Conservation (phyloP, 2,888 invertebrate species). For the Corbicula japonica region DNA sequence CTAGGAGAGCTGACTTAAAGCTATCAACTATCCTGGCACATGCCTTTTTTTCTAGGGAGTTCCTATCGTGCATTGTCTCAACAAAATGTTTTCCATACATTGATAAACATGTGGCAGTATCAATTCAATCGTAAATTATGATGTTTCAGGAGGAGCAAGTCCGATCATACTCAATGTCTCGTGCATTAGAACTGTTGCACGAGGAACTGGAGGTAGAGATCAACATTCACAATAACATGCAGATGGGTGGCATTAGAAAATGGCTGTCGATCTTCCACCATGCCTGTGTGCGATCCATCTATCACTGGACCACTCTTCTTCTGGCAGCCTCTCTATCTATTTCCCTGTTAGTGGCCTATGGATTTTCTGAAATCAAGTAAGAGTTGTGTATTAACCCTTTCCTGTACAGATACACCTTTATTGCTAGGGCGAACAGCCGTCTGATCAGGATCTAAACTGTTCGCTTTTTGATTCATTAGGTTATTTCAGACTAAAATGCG, state of each 20-base stretch:
- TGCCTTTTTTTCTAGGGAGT: no score
- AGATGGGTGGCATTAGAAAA: conserved; percentile 39
- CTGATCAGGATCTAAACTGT: no score
- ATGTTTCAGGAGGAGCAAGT: conserved; percentile 22
- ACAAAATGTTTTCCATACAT: no score
- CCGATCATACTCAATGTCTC: conserved; percentile 52
- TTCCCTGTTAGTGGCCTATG: conserved; percentile 60
- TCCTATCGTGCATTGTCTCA: no score
- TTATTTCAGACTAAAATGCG: no score
- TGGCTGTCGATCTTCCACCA: conserved; percentile 61
- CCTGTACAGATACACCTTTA: no score
- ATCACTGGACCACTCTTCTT: conserved; percentile 73
- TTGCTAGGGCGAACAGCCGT: no score
- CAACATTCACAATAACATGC: conserved; percentile 41
- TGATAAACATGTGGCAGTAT: no score
- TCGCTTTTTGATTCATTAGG: no score
- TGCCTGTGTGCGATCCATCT: conserved; percentile 65
- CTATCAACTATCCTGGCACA: no score
- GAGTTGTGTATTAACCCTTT: conserved; percentile 5
- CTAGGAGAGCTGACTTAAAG: no score
- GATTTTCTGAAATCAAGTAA: conserved; percentile 59
- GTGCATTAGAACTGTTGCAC: conserved; percentile 70
- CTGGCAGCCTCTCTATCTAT: conserved; percentile 46
- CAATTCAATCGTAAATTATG: no score
- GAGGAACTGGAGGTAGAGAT: conserved; percentile 69